Evolutionary conservation across 2,888 invertebrate genomes (phyloP).

Genomic region (Chymomyza procnemis): DNA sequence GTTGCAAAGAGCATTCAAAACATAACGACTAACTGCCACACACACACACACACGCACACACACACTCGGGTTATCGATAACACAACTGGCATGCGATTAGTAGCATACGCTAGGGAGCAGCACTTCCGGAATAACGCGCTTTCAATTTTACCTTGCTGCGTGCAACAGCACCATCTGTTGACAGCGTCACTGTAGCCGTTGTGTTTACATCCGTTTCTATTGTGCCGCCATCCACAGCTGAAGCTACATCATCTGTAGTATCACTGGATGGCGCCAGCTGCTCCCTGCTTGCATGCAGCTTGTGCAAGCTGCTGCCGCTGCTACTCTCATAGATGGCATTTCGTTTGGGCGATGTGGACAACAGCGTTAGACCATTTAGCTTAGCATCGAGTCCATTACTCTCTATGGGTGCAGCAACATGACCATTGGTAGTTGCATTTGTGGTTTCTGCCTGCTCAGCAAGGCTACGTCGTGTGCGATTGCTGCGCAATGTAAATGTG

Average conservation of each 20-base stretch:
- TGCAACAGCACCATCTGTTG: slow-evolving; percentile 40
- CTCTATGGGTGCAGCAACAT: slow-evolving; percentile 3
- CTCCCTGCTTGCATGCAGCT: slow-evolving; percentile 26
- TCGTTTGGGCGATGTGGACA: slow-evolving; percentile 57
- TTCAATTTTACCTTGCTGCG: slow-evolving; percentile 57
- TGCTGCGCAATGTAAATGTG: slow-evolving; percentile 71
- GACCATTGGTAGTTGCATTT: slow-evolving; percentile 14
- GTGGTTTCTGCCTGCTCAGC: slow-evolving; percentile 2
- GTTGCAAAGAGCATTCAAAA: not conserved
- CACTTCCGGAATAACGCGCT: not conserved
- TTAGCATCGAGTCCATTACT: slow-evolving; percentile 59
- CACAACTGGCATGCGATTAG: not conserved
- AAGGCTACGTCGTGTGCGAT: slow-evolving; percentile 51
- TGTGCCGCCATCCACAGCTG: slow-evolving; percentile 10
- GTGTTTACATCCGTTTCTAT: slow-evolving; percentile 46
- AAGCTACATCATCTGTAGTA: not conserved
- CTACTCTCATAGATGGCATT: slow-evolving; percentile 60
- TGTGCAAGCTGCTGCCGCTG: slow-evolving; percentile 18
- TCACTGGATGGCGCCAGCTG: slow-evolving; percentile 7
- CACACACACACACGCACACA: no score
- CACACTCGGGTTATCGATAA: not conserved
- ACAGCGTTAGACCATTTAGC: slow-evolving; percentile 54
- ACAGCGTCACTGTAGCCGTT: slow-evolving; percentile 51
- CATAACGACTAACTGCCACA: not conserved
- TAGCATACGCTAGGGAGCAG: not conserved